Conservation (phyloP, 2,888 invertebrate species). For the Chouioia cunea region DNA sequence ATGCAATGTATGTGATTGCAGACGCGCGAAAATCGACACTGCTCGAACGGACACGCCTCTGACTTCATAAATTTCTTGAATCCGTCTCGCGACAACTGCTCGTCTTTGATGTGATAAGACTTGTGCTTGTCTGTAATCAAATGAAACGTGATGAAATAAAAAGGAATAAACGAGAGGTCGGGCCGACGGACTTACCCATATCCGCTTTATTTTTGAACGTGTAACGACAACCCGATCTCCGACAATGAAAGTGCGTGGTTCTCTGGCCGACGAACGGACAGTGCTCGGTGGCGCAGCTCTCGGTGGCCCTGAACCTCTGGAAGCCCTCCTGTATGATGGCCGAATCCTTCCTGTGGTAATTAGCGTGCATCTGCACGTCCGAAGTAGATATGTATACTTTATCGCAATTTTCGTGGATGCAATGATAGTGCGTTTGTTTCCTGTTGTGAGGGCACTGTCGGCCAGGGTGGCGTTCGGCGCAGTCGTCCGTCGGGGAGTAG, state of each 20-base stretch:
- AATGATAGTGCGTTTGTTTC: constrained; percentile 97
- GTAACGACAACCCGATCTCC: constrained; percentile 89
- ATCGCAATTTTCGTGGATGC: constrained; percentile 92
- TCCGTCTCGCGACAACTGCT: constrained; percentile 93
- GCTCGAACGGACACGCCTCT: constrained; percentile 91
- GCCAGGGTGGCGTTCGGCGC: constrained; percentile 84
- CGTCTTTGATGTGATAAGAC: constrained; percentile 97
- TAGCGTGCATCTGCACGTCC: constrained; percentile 99
- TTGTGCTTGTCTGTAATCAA: constrained; percentile 92
- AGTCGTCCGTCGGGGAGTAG: constrained; percentile 96
- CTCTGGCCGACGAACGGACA: constrained; percentile 94
- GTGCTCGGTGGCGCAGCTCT: constrained; percentile 91
- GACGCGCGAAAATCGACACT: constrained; percentile 92
- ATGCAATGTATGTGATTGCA: constrained; percentile 99
- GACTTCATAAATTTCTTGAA: constrained; percentile 99
- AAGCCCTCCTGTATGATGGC: constrained; percentile 98
- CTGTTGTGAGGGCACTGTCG: constrained; percentile 88
- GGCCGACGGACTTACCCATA: constrained; percentile 83
- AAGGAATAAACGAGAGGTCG: background rate
- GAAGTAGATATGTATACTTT: constrained; percentile 99
- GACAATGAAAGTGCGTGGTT: constrained; percentile 98
- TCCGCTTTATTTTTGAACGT: constrained; percentile 99
- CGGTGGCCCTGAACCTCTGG: constrained; percentile 95
- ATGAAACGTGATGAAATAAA: constrained; percentile 14
- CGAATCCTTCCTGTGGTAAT: constrained; percentile 97